Conservation (phyloP, 2,113 vertebrate species). For the Festucalex cinctus region DNA sequence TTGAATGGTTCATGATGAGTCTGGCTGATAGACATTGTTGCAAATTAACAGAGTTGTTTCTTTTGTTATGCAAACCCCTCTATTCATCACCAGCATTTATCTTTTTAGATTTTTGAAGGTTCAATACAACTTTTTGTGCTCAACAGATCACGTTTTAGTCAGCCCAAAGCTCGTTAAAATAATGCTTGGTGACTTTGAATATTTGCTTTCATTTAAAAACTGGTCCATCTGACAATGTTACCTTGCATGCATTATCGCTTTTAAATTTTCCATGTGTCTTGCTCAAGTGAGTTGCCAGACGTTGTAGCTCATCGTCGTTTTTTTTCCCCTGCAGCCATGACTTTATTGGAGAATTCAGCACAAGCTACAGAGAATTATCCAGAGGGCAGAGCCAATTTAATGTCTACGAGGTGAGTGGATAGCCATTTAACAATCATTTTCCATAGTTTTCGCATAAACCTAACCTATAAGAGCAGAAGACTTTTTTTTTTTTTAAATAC, state of each 20-base stretch:
- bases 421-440: not conserved
- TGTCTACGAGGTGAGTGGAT: slow-evolving; percentile 85
- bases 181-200: too few relatives aligned
- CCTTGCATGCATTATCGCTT: not conserved
- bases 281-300: not conserved
- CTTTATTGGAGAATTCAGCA: slow-evolving; percentile 97
- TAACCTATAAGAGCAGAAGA: too few relatives aligned
- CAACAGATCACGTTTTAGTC: not conserved
- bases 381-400: slow-evolving; percentile 97
- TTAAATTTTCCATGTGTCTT: not conserved
- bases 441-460: too few relatives aligned
- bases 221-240: not conserved
- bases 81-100: not conserved
- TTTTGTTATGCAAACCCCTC: slow-evolving; percentile 20
- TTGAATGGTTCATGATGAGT: slow-evolving; percentile 35
- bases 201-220: not conserved
- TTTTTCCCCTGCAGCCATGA: slow-evolving; percentile 78
- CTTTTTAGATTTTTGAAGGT: slow-evolving; percentile 12
- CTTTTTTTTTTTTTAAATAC: too few relatives aligned
- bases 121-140: not conserved
- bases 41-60: slow-evolving; percentile 30
- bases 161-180: not conserved
- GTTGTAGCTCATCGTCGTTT: not conserved
- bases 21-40: slow-evolving; percentile 22
- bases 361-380: slow-evolving; percentile 93